These are phyloP conservation scores for Oenanthe oenanthe DNA, from an alignment of 2,113 vertebrate genomes.

Conservation along the genomic window DNA sequence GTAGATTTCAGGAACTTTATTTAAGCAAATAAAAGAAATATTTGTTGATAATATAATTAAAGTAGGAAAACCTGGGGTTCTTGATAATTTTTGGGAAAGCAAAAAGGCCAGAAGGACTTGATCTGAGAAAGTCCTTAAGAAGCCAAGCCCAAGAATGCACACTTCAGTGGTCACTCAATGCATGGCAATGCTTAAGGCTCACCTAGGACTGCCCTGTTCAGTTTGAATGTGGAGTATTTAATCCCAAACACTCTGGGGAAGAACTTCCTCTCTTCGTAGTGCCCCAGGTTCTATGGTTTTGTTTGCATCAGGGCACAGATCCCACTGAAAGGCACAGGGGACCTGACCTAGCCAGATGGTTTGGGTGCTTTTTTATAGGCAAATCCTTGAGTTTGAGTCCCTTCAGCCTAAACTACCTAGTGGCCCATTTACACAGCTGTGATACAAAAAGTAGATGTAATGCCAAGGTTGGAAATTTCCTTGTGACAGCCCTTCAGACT, in stretches of 20 bases:
- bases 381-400: not conserved
- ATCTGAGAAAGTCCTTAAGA: not conserved
- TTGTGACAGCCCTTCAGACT: not conserved
- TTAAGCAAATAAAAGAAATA: conserved; percentile 8
- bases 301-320: not conserved
- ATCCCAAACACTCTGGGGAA: not conserved
- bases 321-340: not conserved
- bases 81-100: not conserved
- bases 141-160: not conserved
- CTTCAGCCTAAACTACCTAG: not conserved
- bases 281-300: not conserved
- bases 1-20: not conserved
- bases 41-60: not conserved
- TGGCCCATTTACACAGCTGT: not conserved
- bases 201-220: not conserved
- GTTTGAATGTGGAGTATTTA: not conserved
- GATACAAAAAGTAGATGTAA: not conserved
- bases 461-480: not conserved
- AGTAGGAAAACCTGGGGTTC: accelerated
- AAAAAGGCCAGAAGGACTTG: not conserved
- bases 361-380: not conserved
- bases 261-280: not conserved
- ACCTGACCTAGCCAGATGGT: not conserved
- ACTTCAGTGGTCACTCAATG: not conserved
- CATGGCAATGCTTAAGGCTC: not conserved